Base-by-base conservation (phyloP, 2,113 vertebrate genomes). In the Sander vitreus region DNA sequence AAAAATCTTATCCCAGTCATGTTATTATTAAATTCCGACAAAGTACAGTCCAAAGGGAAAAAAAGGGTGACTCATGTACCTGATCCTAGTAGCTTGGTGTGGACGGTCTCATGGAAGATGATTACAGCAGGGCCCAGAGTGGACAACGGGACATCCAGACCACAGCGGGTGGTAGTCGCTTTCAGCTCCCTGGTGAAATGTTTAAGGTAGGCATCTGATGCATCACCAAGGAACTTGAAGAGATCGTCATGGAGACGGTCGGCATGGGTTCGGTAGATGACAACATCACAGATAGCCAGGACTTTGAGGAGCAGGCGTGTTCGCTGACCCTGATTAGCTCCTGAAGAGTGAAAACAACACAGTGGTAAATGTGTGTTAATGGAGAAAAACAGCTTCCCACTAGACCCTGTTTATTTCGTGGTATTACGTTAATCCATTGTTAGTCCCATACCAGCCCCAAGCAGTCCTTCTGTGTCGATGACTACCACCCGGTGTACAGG, bases 71-170 rank as follows among this genome's bases (percentile, higher is more conserved):
- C 8, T 27, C 15, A 25, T 36, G 6, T 92, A 99, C 98, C 98
- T 93, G 97, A 97, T 84, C 98, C 98, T 73, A 99, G 93, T 0
- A 99, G 95, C 73, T 99, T 99, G 84, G 98, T 99, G 90, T 99
- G 98, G 47, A 99, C 97, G 25, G 98, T 99, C 95, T 99, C 98
- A 0, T 99, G 98, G 94, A 99, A 99, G 95, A 99, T 98, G 86
- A 99, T 96, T 68, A 99, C 98, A 6, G 96, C 97, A 2, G 98
- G 98, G 72, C 98, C 98, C 89, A 99, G 93, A 0, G 98, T 99
- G 83, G 98, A 99, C 68, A 99, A 93, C 18, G 98, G 98, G 76
- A 99, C 98, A 70, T 99, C 98, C 75, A 99, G 95, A 58, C 98
- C 98, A 87, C 98, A 99, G 73, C 98, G 97, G 48, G 96, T 96